phyloP scores from a whole-genome alignment of 1,140 invertebrate species.

The Euura lappo region DNA sequence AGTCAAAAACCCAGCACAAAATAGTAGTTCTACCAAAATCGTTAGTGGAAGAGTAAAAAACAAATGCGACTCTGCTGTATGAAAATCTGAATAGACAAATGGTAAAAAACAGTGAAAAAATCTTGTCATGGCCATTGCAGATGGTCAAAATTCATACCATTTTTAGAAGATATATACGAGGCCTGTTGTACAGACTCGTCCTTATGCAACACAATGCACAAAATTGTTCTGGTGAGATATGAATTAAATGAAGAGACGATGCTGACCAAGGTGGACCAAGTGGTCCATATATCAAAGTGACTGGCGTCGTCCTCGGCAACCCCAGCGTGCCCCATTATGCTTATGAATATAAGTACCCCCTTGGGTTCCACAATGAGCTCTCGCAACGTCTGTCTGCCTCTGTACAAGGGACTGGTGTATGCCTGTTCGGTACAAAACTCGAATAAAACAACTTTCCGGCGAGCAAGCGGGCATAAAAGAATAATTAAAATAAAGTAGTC shows the following conservation, averaged over 20 bases:
- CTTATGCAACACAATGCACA: too few relatives aligned
- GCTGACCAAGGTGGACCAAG: constrained; percentile 3
- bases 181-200: too few relatives aligned
- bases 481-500: constrained; percentile 7
- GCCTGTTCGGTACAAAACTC: constrained; percentile 5
- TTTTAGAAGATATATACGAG: too few relatives aligned
- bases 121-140: too few relatives aligned
- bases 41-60: too few relatives aligned
- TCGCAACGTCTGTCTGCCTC: constrained; percentile 1
- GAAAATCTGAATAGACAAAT: not conserved
- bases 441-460: not conserved
- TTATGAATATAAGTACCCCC: constrained; percentile 7
- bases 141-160: too few relatives aligned
- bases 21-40: too few relatives aligned
- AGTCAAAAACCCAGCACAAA: too few relatives aligned
- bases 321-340: constrained; percentile 4
- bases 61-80: too few relatives aligned
- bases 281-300: not conserved
- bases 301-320: not conserved
- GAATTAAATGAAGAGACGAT: not conserved
- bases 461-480: constrained; percentile 1
- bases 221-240: too few relatives aligned
- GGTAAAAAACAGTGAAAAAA: not conserved
- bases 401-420: not conserved
- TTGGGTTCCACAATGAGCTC: constrained; percentile 5